Conservation (phyloP, 2,888 invertebrate species). For the Heliconius hortense region DNA sequence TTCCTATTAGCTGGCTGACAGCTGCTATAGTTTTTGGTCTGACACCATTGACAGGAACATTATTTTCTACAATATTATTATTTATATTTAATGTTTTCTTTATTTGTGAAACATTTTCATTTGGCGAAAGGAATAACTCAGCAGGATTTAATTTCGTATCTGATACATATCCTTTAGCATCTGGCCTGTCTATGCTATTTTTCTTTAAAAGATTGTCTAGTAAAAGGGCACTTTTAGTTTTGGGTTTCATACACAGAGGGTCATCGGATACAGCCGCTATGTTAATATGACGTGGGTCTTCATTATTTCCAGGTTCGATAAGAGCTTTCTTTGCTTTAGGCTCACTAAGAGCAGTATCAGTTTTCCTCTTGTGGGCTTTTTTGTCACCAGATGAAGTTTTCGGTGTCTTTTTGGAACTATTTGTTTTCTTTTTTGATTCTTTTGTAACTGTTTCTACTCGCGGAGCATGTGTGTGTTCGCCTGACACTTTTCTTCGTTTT, state of each 20-base stretch:
- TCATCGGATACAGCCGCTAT: constrained; percentile 55
- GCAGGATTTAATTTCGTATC: constrained; percentile 72
- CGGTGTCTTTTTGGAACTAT: constrained; percentile 55
- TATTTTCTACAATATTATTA: constrained; percentile 73
- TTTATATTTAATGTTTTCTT: constrained; percentile 75
- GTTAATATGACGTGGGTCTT: constrained; percentile 61
- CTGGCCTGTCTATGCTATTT: constrained; percentile 80
- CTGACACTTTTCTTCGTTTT: constrained; percentile 79
- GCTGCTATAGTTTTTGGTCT: constrained; percentile 68
- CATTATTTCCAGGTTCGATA: constrained; percentile 57
- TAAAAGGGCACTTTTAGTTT: constrained; percentile 75
- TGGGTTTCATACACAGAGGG: constrained; percentile 58
- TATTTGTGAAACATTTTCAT: constrained; percentile 64
- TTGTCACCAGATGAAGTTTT: constrained; percentile 64
- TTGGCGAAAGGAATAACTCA: constrained; percentile 71
- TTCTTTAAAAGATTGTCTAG: constrained; percentile 82
- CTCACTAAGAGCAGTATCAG: constrained; percentile 52
- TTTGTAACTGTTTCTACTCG: constrained; percentile 61
- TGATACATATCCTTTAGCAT: constrained; percentile 64
- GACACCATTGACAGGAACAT: constrained; percentile 59
- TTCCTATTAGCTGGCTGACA: constrained; percentile 69
- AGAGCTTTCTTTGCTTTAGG: constrained; percentile 62
- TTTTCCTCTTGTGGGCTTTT: constrained; percentile 75
- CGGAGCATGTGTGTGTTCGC: constrained; percentile 61
- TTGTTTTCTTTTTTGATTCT: constrained; percentile 62